Base-by-base conservation (phyloP, 2,888 invertebrate genomes). In the Anoplius nigerrimus region DNA sequence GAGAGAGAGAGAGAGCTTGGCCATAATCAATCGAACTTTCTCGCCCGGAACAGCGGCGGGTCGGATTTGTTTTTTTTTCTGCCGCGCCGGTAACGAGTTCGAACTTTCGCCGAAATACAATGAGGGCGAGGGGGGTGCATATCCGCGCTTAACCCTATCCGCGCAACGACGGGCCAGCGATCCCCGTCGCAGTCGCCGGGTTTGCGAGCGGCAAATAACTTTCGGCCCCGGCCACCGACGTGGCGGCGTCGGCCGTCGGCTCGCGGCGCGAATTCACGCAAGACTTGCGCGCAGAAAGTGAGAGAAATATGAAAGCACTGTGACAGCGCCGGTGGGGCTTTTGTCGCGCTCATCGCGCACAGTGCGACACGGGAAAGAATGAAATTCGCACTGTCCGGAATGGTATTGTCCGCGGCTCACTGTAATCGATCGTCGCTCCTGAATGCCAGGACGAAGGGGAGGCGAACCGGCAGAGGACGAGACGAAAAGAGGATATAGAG, bases 341-440 rank as follows among this genome's bases (percentile, higher is more conserved):
- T 78, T 78, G 72, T 79, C 74, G 76, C 22, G 58, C 34, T 21
- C 60, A 56, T 65, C 71, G 65, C 69, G 57, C 42, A 48, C 62
- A 53, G 62, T 61, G 71, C 74, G 66, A 69, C 34, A 60, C 66
- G 65, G 8, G 34, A 64, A 76, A 72, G 76, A 76, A 79, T 79
- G 74, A 79, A 79, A 75, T 75, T 79, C 78, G 72, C 76, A 54
- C 75, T 70, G 61, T 71, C 69, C 74, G 66, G 70, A 60, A 68
- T 59, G 72, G 76, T 52, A 79, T 79, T 79, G 79, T 79, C 63
- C 71, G 71, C 66, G 27, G 69, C 72, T 69, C 69, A 74, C 66
- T 70, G 71, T 72, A 76, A 74, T 79, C 76, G 79, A 78, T 78
- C 69, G 78, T 79, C 69, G 58, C 66, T 72, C 75, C 68, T 79